phyloP scores from a whole-genome alignment of 2,113 vertebrate species.

The Plectropomus leopardus region DNA sequence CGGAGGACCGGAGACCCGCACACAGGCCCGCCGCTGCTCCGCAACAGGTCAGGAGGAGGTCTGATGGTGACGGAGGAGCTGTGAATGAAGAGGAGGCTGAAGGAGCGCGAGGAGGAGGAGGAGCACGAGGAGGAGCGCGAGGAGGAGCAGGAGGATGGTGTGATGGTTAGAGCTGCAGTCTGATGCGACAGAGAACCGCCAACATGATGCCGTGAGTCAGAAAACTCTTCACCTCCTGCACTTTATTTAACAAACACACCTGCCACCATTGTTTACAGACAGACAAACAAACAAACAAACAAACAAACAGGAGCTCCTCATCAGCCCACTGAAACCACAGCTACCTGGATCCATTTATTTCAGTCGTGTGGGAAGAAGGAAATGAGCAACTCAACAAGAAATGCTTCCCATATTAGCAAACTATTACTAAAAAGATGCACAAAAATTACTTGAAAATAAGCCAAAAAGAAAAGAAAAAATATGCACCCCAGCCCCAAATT shows the following conservation, averaged over 20 bases:
- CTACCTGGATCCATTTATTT: too few species aligned
- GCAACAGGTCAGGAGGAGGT: conserved; percentile 63
- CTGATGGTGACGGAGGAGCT: not conserved
- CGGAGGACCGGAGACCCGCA: not conserved
- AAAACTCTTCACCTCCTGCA: not conserved
- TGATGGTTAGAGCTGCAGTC: conserved; percentile 24
- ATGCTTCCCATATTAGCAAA: too few species aligned
- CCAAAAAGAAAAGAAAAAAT: too few species aligned
- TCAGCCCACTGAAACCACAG: too few species aligned
- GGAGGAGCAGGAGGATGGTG: not conserved
- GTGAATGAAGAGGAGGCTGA: not conserved
- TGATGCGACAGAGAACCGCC: conserved; percentile 31
- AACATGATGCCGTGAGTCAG: conserved; percentile 76
- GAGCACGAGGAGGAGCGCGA: not conserved
- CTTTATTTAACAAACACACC: too few species aligned
- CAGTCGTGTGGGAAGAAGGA: too few species aligned
- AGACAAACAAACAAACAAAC: too few species aligned
- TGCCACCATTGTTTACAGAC: too few species aligned
- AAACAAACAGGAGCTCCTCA: not conserved
- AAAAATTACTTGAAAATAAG: too few species aligned
- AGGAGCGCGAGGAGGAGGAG: not conserved
- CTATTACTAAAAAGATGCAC: too few species aligned
- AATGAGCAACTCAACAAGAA: too few species aligned
- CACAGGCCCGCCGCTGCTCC: not conserved
- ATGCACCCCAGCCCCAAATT: too few species aligned